Evolutionary conservation across 2,888 invertebrate genomes (phyloP), one percentile per base, ranked within the genome.

Genomic region (Phragmatobia fuliginosa): DNA sequence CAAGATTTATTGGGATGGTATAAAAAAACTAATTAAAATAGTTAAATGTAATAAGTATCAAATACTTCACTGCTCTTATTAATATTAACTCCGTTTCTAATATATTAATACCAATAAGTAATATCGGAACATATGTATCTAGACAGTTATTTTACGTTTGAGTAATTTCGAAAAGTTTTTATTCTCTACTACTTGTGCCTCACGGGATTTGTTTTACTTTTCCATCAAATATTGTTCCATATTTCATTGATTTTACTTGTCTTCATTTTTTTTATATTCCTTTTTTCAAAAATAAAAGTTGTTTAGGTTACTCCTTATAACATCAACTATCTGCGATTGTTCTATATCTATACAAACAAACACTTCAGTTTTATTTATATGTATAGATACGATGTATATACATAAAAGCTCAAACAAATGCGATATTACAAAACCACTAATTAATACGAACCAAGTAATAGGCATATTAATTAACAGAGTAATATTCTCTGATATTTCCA

Each of bases 381-480:
- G n/a, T n/a, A n/a, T n/a, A n/a, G n/a, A n/a, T n/a, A n/a, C n/a
- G n/a, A n/a, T n/a, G n/a, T n/a, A 56, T 38, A 56, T 18, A 62
- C 31, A 66, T 52, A 52, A 18, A 31, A 63, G 36, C 58, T 64
- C 21, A 14, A 56, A 62, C 49, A 67, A 69, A 67, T 64, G 60
- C 62, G 16, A 58, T 64, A 62, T 71, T 65, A 52, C 32, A 41
- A 28, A 64, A 65, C 68, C 66, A 70, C 18, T 66, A 76, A 81
- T 73, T 73, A 79, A 73, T 71, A 10, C n/a, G 68, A 45, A 70
- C 64, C 77, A 25, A 72, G 73, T 80, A 70, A 70, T 69, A 79
- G 74, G 75, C 75, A 70, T 80, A 73, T 73, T 80, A 80, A 80
- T 81, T 81, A 77, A 77, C 67, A 38, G 45, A 14, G 70, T 67